Evolutionary conservation across 2,888 invertebrate genomes (phyloP), one percentile per base, ranked within the genome.

Genomic region (Galerucella calmariensis): DNA sequence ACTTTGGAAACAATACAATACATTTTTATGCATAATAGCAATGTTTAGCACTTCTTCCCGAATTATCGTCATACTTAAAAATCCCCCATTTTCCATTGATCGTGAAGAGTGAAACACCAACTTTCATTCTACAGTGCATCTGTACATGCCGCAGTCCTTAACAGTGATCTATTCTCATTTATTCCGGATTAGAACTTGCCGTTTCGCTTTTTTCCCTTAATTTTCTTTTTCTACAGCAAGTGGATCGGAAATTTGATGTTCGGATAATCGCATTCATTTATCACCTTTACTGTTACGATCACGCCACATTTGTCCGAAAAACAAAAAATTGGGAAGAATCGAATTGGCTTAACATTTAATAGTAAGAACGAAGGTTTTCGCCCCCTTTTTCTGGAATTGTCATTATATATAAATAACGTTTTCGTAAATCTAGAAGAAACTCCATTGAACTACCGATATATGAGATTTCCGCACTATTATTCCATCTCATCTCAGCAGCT

Each of bases 201-300:
- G 16, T 24, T 69, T 41, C 20, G n/a, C 16, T 70, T 62, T 20
- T 65, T 58, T 53, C 65, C 20, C 20, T 56, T 53, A 41, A 53
- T 59, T 56, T 41, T 70, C 51, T 70, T 65, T 61, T 65, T 46
- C 16, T 44, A 14, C 20, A 35, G 11, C 35, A 53, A 58, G 10
- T 53, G 65, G 56, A 65, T 70, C 63, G 70, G 70, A 70, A 70
- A 70, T 70, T 65, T 70, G 70, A 70, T 70, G 65, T 70, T 20
- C 70, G 41, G 70, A 70, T 70, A 65, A 70, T 61, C 41, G 46
- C 44, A 70, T 70, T 70, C 70, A 70, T 70, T 70, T 61, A 70
- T 70, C 63, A 63, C 70, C 70, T 63, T 11, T 24, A 14, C 12
- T 61, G 16, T 53, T 53, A 12, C 24, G 59, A 27, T 59, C 59